Base-by-base conservation (phyloP, 2,888 invertebrate genomes). In the Tetragnatha montana region DNA sequence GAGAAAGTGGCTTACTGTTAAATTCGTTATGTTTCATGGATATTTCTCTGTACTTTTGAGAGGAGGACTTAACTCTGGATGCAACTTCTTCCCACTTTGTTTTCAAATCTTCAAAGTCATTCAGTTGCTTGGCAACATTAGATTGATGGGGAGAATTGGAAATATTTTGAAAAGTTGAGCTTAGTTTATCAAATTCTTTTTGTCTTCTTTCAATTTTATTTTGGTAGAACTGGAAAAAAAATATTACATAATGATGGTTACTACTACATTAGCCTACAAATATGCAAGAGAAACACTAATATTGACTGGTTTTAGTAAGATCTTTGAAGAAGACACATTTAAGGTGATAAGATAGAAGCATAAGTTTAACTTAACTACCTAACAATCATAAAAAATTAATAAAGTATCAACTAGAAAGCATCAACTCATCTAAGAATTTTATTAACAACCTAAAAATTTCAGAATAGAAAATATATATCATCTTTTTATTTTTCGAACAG, bases 1-100 rank as follows among this genome's bases (percentile, higher is more conserved):
- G 60, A 74, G n/a, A n/a, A 83, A 68, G 0, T 4, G 4, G 83
- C 92, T 84, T 92, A 94, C 94, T 93, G 92, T 93, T 93, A 91
- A 97, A 96, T 94, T 96, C 96, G 88, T 96, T 96, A 92, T 96
- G 95, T 93, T 96, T 96, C 92, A 95, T 95, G 93, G 96, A 96
- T 85, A 96, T 96, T 93, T 96, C 96, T 92, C 95, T 95, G 91
- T 97, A 94, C 91, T 95, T 91, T 85, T 92, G 92, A 83, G 92
- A 92, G 71, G 95, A 94, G 92, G 96, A 95, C 92, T 96, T 96
- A 76, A 96, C 95, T 80, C 95, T 94, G 93, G 95, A 95, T 51
- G 96, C 96, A 81, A 95, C 95, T 92, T 95, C 95, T 75, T 95
- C 95, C 96, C 96, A 96, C 91, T 95, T 94, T 78, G 96, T 96